Base-by-base conservation (phyloP, 2,888 invertebrate species). In the Pristionchus maxplancki region DNA sequence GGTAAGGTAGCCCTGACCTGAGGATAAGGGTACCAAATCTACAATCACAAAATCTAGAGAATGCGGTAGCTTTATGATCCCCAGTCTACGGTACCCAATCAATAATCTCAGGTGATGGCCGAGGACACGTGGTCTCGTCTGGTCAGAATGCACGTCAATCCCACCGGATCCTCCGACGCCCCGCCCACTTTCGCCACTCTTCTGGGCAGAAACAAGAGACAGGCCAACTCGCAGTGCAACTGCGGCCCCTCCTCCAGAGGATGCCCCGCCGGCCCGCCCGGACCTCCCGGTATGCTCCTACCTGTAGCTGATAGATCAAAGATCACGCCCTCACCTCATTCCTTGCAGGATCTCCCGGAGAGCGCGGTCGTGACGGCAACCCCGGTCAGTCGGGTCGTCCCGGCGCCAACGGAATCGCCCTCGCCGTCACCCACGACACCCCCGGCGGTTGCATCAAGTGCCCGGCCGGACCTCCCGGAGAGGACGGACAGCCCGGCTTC, bases 171-270 rank as follows among this genome's bases (percentile, higher is more conserved):
- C 50, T 87, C 86, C 50, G 86, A 87, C 71, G 86, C 86, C 50
- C 86, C 86, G n/a, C 86, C 86, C 86, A 87, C 86, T 58, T 87
- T 87, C 86, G 71, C 86, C 50, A 87, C 86, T 50, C 86, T 87
- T 15, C 86, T 87, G 71, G 86, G 86, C 67, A 53, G 86, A 48
- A 87, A 87, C 86, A 67, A 71, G 67, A 44, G 86, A 64, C 86
- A 87, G 86, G 67, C 86, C 50, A 87, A 87, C 86, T 71, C 67
- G 8, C 86, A 87, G 71, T 87, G 86, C 86, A 87, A 87, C 86
- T 87, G 86, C 50, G 86, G 64, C 11, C 64, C 64, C 64, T 64
- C 64, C 64, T 64, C 64, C 64, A 64, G 64, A 64, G 64, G 64
- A 64, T 64, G 64, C 64, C 64, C 64, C 64, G 64, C 64, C 64